Base-by-base conservation (phyloP, 1,140 invertebrate genomes). In the Polypedilum pembai region DNA sequence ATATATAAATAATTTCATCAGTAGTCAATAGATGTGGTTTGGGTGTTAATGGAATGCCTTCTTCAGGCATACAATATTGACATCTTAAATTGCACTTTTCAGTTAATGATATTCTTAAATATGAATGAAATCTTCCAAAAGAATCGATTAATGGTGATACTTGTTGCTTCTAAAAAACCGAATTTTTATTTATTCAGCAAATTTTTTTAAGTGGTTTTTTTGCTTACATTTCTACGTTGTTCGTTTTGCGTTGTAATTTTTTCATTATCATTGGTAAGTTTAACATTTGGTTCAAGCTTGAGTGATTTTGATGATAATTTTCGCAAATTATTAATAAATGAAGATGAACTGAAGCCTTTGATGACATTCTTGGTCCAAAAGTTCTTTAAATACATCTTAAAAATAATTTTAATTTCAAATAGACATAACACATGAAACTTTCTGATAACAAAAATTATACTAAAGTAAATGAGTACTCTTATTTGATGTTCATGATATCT, bases 31-130 rank as follows among this genome's bases (percentile, higher is more conserved):
- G 84, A 75, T 90, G 84, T 17, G 87, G 81, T 78, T 89, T 90
- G 75, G 88, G 85, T 56, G 92, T 90, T 40, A 99, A 83, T 45
- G 88, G 84, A 73, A 98, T 93, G 21, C 98, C 98, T 83, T 97
- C 94, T 45, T 89, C 91, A 21, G 96, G 96, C 96, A 98, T 98
- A 82, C 96, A 98, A 81, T 98, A 98, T 88, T 88, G 88, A 96
- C 97, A 99, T 87, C 98, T 86, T 73, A 99, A 87, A 84, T 99
- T 99, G 81, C 98, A 99, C 76, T 90, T 86, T 83, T 99, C 98
- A 3, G 95, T 98, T 15, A 99, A 83, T 0, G 96, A 98, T 78
- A 99, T 98, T 75, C 98, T 85, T 15, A 99, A 85, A 81, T 99
- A 99, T 75, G 89, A 92, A 80, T 99, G 98, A 76, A 90, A 84